Conservation (phyloP, 2,888 invertebrate genomes). For the Deilephila elpenor region DNA sequence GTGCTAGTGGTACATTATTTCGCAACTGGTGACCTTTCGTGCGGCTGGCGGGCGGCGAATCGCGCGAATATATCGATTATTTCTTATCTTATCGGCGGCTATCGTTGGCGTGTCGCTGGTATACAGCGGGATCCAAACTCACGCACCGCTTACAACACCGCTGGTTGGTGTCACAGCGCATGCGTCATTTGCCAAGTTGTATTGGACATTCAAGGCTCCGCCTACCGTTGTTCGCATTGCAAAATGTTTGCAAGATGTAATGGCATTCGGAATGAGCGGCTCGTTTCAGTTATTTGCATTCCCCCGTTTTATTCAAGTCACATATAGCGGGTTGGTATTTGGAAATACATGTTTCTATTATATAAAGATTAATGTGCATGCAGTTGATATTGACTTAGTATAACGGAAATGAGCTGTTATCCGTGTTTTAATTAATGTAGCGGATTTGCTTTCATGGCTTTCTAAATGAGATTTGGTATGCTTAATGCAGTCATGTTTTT, state of each 20-base stretch:
- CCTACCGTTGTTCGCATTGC: slow-evolving; percentile 62
- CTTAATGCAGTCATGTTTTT: background rate
- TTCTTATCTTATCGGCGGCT: slow-evolving; percentile 69
- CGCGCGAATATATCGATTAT: slow-evolving; percentile 79
- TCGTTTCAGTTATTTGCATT: background rate
- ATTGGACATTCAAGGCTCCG: slow-evolving; percentile 77
- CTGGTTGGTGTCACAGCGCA: slow-evolving; percentile 56
- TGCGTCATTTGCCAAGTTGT: slow-evolving; percentile 63
- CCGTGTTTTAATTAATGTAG: background rate
- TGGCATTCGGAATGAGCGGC: background rate
- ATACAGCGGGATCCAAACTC: slow-evolving; percentile 65
- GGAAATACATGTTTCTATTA: background rate
- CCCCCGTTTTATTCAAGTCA: background rate
- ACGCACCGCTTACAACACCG: slow-evolving; percentile 54
- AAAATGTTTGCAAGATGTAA: slow-evolving; percentile 40
- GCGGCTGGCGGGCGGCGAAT: slow-evolving; percentile 73
- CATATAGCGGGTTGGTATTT: background rate
- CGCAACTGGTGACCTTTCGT: slow-evolving; percentile 80
- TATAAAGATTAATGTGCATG: background rate
- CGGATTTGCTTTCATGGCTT: background rate
- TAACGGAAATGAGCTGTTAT: slow-evolving; percentile 1
- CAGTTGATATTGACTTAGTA: background rate
- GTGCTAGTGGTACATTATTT: slow-evolving; percentile 66
- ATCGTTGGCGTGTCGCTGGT: slow-evolving; percentile 76
- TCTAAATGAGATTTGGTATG: background rate